Evolutionary conservation across 2,113 vertebrate species (phyloP).

Genomic region (Ochotona princeps): DNA sequence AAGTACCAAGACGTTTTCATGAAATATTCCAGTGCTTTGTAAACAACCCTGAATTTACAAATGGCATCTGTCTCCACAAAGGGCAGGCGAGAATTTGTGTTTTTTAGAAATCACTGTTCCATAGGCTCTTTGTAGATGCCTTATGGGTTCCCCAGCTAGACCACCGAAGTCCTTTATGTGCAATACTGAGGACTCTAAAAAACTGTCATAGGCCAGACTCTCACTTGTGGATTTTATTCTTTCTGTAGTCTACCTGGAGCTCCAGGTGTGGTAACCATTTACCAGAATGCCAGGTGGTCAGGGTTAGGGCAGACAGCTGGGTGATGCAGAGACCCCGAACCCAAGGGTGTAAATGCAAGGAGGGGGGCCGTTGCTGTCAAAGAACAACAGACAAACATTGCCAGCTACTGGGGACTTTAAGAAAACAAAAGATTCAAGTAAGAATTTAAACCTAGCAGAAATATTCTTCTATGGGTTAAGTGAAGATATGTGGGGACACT

Average conservation of each 20-base stretch:
- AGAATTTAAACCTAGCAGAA: neutral
- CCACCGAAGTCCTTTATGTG: neutral
- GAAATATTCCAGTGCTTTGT: neutral
- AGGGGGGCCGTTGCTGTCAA: neutral
- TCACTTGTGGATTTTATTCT: neutral
- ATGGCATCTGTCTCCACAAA: neutral
- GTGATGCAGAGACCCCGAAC: neutral
- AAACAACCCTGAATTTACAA: constrained; percentile 18
- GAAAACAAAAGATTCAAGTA: neutral
- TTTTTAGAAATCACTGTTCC: neutral
- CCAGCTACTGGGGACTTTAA: neutral
- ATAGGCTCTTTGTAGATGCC: neutral
- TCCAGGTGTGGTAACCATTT: neutral
- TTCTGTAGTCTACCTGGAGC: neutral
- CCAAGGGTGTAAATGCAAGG: neutral
- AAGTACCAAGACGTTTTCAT: neutral
- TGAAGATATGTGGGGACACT: neutral
- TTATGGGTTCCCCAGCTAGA: neutral
- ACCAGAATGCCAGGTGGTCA: neutral
- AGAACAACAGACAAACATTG: neutral
- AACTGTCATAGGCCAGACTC: neutral
- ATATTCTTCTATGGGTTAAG: neutral
- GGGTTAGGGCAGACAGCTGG: neutral
- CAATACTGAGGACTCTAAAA: neutral
- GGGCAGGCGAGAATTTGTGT: neutral